Evolutionary conservation across 2,797 vertebrate species (phyloP).

Genomic region (Geotrypetes seraphini): DNA sequence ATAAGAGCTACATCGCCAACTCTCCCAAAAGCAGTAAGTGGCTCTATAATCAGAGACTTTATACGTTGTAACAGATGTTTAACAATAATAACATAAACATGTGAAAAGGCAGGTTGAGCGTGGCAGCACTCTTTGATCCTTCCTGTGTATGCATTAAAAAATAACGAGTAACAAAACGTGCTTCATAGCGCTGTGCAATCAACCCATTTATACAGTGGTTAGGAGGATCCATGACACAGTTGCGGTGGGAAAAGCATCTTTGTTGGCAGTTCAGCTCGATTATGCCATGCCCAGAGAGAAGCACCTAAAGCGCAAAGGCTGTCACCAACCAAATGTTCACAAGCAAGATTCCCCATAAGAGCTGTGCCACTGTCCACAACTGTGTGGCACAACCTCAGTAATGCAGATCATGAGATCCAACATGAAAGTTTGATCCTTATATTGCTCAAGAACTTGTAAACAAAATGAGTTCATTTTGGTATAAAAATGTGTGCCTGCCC

Average conservation of each 20-base stretch:
- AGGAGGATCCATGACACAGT: no score
- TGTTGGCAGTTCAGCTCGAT: not conserved
- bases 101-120: not conserved
- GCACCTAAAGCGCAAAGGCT: not conserved
- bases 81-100: not conserved
- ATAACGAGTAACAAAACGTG: not conserved
- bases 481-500: not conserved
- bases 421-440: not conserved
- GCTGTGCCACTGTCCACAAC: no score
- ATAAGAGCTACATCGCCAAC: conserved; percentile 6
- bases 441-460: not conserved
- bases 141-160: conserved; percentile 13
- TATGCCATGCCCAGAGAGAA: no score
- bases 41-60: not conserved
- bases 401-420: not conserved
- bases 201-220: not conserved
- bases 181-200: not conserved
- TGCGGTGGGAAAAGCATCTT: no score
- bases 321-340: not conserved
- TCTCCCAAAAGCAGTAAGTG: conserved; percentile 20
- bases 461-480: not conserved
- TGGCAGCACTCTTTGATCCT: conserved; percentile 23
- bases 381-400: not conserved
- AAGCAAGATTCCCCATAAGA: not conserved
- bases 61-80: not conserved